These are phyloP conservation scores for Rostratula benghalensis DNA, from an alignment of 2,113 vertebrate species.

Conservation along the genomic window DNA sequence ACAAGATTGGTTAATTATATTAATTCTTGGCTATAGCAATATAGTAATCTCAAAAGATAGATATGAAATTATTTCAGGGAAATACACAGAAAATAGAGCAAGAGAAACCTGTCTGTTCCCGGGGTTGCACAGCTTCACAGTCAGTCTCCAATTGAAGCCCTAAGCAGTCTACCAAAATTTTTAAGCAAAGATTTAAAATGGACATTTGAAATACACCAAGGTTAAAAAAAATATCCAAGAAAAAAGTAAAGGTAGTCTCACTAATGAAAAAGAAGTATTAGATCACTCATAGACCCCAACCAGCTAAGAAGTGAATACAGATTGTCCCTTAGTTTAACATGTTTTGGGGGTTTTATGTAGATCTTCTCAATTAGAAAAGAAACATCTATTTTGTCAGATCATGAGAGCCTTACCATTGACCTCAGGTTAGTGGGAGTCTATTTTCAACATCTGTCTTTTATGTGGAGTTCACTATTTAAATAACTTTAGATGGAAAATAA, in stretches of 20 bases:
- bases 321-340: background rate
- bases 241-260: background rate
- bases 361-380: background rate
- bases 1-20: background rate
- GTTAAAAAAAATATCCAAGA: background rate
- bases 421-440: background rate
- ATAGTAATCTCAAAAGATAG: background rate
- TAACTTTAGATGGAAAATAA: slow-evolving; percentile 12
- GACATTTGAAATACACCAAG: background rate
- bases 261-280: background rate
- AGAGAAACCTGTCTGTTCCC: background rate
- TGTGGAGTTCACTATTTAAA: background rate
- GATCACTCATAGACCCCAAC: background rate
- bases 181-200: background rate
- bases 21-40: background rate
- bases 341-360: too few relatives aligned
- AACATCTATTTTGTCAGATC: background rate
- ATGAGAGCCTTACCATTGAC: background rate
- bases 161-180: background rate
- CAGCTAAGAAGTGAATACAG: background rate
- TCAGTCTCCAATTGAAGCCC: accelerated
- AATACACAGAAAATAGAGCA: background rate
- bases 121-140: background rate
- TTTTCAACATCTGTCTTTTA: slow-evolving; percentile 19
- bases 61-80: background rate